Percentiles rank a stretch among this genome's conserved stretches.
Conservation (phyloP, 2,797 vertebrate genomes). For the Crocodylus rhombifer region DNA sequence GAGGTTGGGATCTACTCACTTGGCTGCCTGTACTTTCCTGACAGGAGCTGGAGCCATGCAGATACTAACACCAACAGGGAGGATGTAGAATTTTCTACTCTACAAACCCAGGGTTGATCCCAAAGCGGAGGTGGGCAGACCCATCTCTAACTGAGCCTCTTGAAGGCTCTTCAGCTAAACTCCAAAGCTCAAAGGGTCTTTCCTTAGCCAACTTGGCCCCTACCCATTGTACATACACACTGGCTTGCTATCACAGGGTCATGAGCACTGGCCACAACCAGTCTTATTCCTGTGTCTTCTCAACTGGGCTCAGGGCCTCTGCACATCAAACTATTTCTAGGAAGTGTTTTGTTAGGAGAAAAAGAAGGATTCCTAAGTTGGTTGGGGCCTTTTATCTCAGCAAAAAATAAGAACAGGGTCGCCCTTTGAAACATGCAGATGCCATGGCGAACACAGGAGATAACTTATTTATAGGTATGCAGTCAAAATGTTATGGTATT, state of each 20-base stretch:
- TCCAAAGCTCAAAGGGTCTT: not conserved
- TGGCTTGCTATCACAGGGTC: not conserved
- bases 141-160: not conserved
- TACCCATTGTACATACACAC: not conserved
- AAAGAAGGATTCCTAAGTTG: not conserved
- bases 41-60: too few species aligned
- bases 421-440: not conserved
- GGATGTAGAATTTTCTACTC: too few species aligned
- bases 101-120: not conserved
- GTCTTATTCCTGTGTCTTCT: not conserved
- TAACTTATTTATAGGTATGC: constrained; percentile 7
- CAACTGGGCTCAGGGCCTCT: not conserved
- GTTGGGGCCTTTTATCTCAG: not conserved
- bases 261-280: not conserved
- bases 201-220: not conserved
- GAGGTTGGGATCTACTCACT: too few species aligned
- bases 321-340: not conserved
- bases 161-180: not conserved
- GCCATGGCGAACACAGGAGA: not conserved
- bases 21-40: too few species aligned
- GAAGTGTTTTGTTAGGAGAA: not conserved
- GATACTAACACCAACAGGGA: too few species aligned
- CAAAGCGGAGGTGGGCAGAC: not conserved
- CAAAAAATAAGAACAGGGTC: not conserved
- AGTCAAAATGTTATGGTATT: not conserved